Percentiles rank a stretch among this genome's conserved stretches.
These are phyloP conservation scores for Cepaea hortensis DNA, from an alignment of 2,888 invertebrate genomes.

Conservation along the genomic window DNA sequence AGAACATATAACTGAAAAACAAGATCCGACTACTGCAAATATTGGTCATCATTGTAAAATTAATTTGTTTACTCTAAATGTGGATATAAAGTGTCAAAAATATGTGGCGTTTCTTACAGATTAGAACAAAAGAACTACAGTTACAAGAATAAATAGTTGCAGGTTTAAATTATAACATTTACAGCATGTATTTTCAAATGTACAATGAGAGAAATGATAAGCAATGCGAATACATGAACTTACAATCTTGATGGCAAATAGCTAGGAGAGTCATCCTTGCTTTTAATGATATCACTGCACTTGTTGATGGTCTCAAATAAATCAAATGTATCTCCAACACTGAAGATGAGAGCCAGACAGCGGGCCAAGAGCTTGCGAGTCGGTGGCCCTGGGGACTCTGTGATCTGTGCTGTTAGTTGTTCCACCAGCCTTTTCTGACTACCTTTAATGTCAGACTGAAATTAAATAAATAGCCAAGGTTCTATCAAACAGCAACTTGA, in stretches of 20 bases:
- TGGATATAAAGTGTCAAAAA: too few relatives aligned
- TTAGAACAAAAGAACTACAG: too few relatives aligned
- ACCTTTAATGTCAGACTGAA: slow-evolving; percentile 94
- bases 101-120: too few relatives aligned
- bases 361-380: slow-evolving; percentile 92
- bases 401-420: slow-evolving; percentile 92
- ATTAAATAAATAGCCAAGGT: slow-evolving; percentile 16
- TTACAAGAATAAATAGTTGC: too few relatives aligned
- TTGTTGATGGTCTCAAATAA: slow-evolving; percentile 98
- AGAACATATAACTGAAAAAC: too few relatives aligned
- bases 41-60: too few relatives aligned
- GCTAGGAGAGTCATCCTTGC: slow-evolving; percentile 97
- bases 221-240: slow-evolving; percentile 76
- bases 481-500: not conserved
- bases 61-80: too few relatives aligned
- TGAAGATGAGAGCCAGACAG: slow-evolving; percentile 94
- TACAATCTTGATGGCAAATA: slow-evolving; percentile 95
- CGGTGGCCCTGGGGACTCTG: slow-evolving; percentile 92
- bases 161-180: too few relatives aligned
- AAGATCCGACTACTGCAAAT: too few relatives aligned
- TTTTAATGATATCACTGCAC: slow-evolving; percentile 97
- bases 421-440: slow-evolving; percentile 96
- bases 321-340: slow-evolving; percentile 96
- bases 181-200: too few relatives aligned
- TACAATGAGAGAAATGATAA: not conserved